Base-by-base conservation (phyloP, 2,113 vertebrate genomes). In the Potamarius usumacintae region DNA sequence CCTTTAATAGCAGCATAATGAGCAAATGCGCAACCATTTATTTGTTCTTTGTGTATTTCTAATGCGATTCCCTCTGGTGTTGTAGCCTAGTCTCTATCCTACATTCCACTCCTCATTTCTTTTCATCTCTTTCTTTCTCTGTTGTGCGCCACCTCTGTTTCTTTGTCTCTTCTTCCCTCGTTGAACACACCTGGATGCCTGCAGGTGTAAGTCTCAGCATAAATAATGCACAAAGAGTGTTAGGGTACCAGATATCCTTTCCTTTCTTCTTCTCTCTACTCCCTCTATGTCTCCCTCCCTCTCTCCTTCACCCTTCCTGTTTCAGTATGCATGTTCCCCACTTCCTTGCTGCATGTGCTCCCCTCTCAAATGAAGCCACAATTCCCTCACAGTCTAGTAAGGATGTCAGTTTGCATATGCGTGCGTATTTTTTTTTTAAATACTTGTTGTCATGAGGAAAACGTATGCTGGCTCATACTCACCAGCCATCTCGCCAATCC, bases 151-250 rank as follows among this genome's bases (percentile, higher is more conserved):
- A 60, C 87, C 82, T 87, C 77, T 63, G 20, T 72, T 88, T 79
- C 60, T 77, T 65, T 87, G 85, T 86, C 60, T 79, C 57, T 74
- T 87, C 62, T 87, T 82, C 20, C 60, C 27, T 77, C 25, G 86
- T 72, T 55, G 87, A 30, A 62, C 89, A 90, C 91, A 90, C 89
- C 91, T 91, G 88, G 87, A 88, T 88, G 87, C 89, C 82, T 86
- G 85, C 82, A 87, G 88, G 91, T 87, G 84, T 62, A 89, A 82
- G 81, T 67, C 85, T 87, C n/a, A 60, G 72, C 81, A 90, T 92
- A 89, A 90, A 92, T 92, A 88, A 90, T 91, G 82, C 88, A 91
- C 57, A 58, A 42, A 89, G 82, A 78, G 83, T 84, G 74, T 90
- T 81, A 88, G 87, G 86, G 52, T 89, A 88, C 84, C 72, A 81